Evolutionary conservation across 2,888 invertebrate species (phyloP), one percentile per base, ranked within the genome.

Genomic region (Leptarthrus brevirostris): DNA sequence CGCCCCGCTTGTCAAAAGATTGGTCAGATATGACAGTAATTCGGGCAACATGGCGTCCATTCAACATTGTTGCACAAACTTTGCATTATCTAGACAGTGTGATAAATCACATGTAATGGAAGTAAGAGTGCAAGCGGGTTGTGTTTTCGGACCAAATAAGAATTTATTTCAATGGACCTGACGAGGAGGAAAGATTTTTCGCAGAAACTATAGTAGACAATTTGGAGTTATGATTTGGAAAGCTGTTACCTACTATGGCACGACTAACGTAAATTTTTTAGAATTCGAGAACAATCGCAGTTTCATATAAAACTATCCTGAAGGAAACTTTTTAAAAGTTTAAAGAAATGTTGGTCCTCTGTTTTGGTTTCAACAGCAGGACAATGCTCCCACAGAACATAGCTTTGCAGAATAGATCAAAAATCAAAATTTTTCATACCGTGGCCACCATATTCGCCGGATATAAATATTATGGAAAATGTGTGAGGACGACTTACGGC

Each of bases 221-320:
- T 1, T 2, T 49, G 49, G 6, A 16, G 49, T 49, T 49, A 49
- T 14, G 16, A 18, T 49, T 49, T 49, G 16, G 49, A 18, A 18
- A 49, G 49, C 49, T 49, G 18, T 49, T 49, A n/a, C 16, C 16
- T 30, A 8, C 8, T 49, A n/a, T 49, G 14, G 14, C n/a, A n/a
- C 16, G 49, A 49, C 14, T n/a, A n/a, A n/a, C n/a, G n/a, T 16
- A 8, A 18, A 16, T 49, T 49, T 16, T 49, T 2, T 16, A 16
- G 6, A 49, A 49, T 1, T 16, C 18, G 6, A 16, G 18, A 49
- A 16, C 4, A 18, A 49, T 18, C 18, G 49, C 49, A 49, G 16
- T 49, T 49, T 49, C 49, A 49, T 49, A 49, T 49, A 3, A 49
- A 49, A 49, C 49, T 18, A 49, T 14, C n/a, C 18, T 49, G 18